Evolutionary conservation across 2,888 invertebrate genomes (phyloP).

Genomic region (Belgica antarctica): DNA sequence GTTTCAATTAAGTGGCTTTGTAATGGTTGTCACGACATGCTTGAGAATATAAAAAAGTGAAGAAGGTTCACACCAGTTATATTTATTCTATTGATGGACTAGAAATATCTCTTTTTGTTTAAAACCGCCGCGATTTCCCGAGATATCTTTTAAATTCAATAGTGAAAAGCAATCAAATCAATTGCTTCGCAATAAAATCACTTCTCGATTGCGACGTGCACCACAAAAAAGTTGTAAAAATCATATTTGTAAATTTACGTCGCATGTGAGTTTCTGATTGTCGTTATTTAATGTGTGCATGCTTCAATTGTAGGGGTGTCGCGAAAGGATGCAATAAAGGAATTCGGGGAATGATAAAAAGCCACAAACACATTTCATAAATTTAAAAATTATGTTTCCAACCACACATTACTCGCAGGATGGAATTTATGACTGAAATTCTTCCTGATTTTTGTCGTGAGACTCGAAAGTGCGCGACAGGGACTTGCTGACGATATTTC

Average conservation of each 20-base stretch:
- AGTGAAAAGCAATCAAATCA: too few species aligned
- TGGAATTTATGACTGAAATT: conserved; percentile 28
- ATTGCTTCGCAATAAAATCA: too few species aligned
- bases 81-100: too few species aligned
- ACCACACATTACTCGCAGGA: conserved; percentile 12
- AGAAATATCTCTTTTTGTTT: too few species aligned
- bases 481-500: not conserved
- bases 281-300: conserved; percentile 34
- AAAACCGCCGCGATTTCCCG: too few species aligned
- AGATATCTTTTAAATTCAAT: too few species aligned
- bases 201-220: too few species aligned
- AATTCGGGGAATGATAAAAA: conserved; percentile 13
- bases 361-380: conserved; percentile 27
- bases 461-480: conserved; percentile 19
- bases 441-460: conserved; percentile 40
- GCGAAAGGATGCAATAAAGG: conserved; percentile 27
- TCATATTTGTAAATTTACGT: conserved; percentile 26
- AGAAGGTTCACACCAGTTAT: too few species aligned
- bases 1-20: conserved; percentile 16
- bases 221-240: conserved; percentile 16
- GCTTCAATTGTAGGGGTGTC: conserved; percentile 41
- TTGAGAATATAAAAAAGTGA: not conserved
- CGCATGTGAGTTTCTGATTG: not conserved
- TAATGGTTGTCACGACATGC: conserved; percentile 24
- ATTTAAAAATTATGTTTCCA: conserved; percentile 31